Conservation (phyloP, 2,888 invertebrate genomes). For the Drosophila colorata region DNA sequence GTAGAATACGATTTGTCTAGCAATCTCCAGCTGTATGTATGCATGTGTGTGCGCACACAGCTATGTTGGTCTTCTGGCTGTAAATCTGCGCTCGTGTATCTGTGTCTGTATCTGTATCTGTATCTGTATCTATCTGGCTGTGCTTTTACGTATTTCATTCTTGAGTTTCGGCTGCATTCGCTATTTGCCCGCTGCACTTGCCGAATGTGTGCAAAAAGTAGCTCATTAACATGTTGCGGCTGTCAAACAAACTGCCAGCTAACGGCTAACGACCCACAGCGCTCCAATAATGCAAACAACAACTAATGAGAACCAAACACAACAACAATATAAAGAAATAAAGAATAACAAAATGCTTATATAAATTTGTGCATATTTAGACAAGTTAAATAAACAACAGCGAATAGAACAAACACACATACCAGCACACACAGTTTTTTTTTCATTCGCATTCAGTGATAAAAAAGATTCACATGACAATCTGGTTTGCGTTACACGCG, state of each 20-base stretch:
- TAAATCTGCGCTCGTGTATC: conserved; percentile 19
- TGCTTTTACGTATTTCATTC: conserved; percentile 27
- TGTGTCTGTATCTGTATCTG: too few relatives aligned
- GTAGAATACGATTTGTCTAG: conserved; percentile 45
- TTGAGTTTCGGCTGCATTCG: conserved; percentile 29
- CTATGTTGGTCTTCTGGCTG: conserved; percentile 1
- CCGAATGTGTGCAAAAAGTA: conserved; percentile 44
- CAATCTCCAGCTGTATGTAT: conserved; percentile 23
- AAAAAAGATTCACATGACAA: conserved; percentile 73
- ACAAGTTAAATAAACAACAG: neutral
- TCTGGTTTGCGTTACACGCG: conserved; percentile 64
- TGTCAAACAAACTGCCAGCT: conserved; percentile 22
- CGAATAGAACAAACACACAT: conserved; percentile 2
- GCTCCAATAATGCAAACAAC: conserved; percentile 38
- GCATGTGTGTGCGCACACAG: neutral
- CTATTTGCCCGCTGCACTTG: conserved; percentile 39
- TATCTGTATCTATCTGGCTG: conserved; percentile 2
- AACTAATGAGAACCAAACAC: conserved; percentile 32
- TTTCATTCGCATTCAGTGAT: conserved; percentile 16
- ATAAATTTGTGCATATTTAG: conserved; percentile 19
- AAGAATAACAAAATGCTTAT: conserved; percentile 10
- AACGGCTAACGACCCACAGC: conserved; percentile 35
- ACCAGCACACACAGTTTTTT: conserved; percentile 10
- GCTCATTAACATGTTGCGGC: conserved; percentile 52
- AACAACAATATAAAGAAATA: conserved; percentile 8